Evolutionary conservation across 2,797 vertebrate species (phyloP).

Genomic region (Manis pentadactyla): DNA sequence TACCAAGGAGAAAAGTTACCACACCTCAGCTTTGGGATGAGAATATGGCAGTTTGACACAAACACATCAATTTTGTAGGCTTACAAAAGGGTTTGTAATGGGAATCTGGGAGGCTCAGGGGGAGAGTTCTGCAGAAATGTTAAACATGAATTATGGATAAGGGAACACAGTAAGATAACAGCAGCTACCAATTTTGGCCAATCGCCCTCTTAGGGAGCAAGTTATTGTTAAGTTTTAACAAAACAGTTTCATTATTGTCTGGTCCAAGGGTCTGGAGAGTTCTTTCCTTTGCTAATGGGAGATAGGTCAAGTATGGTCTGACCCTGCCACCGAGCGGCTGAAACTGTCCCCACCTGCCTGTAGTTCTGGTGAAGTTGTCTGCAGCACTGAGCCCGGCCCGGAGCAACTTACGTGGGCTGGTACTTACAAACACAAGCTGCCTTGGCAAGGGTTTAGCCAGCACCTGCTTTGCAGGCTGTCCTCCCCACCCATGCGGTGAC

Average conservation of each 20-base stretch:
- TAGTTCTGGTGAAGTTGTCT: no score
- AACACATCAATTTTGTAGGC: neutral
- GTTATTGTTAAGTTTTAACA: neutral
- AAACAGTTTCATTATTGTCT: neutral
- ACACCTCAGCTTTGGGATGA: neutral
- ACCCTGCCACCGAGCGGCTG: rapidly evolving
- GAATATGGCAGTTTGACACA: neutral
- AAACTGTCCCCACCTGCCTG: neutral
- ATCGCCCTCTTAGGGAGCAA: neutral
- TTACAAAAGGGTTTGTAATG: neutral
- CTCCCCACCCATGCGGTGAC: conserved; percentile 35
- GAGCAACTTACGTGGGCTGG: neutral
- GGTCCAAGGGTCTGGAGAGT: neutral
- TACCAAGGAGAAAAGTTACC: neutral
- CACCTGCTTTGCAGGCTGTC: conserved; percentile 49
- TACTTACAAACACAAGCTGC: conserved; percentile 39
- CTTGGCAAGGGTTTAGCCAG: conserved; percentile 20
- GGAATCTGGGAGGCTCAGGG: neutral
- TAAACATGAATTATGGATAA: conserved; percentile 20
- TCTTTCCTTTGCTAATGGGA: neutral
- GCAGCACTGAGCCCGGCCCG: rapidly evolving
- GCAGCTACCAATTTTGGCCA: neutral
- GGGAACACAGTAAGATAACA: neutral
- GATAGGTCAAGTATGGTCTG: neutral
- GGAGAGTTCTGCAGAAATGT: neutral